Base-by-base conservation (phyloP, 92 coral and sea anemone genomes). In the Scolanthus callimorphus region DNA sequence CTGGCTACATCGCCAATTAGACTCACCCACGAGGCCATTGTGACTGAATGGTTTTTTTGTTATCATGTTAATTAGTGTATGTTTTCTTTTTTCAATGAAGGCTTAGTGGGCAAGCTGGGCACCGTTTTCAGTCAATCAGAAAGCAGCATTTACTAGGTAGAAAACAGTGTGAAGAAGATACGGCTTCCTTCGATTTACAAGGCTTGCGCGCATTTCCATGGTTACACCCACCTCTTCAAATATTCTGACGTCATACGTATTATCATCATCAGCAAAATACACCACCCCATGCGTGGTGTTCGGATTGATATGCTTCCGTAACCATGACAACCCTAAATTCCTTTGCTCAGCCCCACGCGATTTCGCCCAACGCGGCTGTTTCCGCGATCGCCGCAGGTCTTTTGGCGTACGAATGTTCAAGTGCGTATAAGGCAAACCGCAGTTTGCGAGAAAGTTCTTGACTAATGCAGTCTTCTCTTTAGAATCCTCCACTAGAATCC, bases 201-300 rank as follows among this genome's bases (percentile, higher is more conserved):
- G n/a, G n/a, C n/a, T n/a, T n/a, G n/a, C n/a, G n/a, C n/a, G n/a
- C n/a, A n/a, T n/a, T n/a, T n/a, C n/a, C n/a, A n/a, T n/a, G n/a
- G n/a, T n/a, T n/a, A 34, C 41, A 39, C 84, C 63, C 39, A 85
- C 97, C 89, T 89, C 94, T 30, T 85, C 95, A 81, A 89, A 89
- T 57, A 89, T 23, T 62, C 77, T 71, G 46, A 80, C 58, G 48
- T 89, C 95, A 52, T 85, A 89, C 1, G 95, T 89, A 37, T 89
- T 89, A 47, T 89, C 97, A 29, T 89, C 97, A 52, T 89, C 97
- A 21, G 95, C 97, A 73, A 89, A 89, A 55, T 89, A 89, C 20
- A 89, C 85, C 22, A 85, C 95, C 19, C 95, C 97, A 49, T 74
- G 80, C 0, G 95, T 89, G 59, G 51, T 49, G 25, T 77, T 69